phyloP scores from a whole-genome alignment of 2,797 vertebrate genomes.

The Eleutherodactylus coqui region DNA sequence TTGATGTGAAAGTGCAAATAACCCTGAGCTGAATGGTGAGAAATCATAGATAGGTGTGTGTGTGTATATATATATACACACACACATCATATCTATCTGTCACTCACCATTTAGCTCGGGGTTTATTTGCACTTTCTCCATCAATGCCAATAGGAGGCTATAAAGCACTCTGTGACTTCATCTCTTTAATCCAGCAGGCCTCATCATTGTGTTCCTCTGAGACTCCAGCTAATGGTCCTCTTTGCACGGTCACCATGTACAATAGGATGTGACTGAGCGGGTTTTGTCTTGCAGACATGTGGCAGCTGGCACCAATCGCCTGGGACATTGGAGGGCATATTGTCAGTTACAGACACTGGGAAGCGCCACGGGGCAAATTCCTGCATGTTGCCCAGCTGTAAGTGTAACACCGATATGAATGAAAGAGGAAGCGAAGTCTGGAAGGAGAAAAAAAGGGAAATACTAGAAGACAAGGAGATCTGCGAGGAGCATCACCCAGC shows the following conservation, averaged over 20 bases:
- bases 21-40: no score
- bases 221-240: neutral
- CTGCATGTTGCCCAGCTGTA: conserved; percentile 57
- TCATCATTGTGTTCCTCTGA: neutral
- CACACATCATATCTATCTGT: no score
- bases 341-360: conserved; percentile 45
- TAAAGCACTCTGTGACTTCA: no score
- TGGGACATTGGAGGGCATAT: conserved; percentile 35
- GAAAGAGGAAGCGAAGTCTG: neutral
- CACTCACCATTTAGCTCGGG: no score
- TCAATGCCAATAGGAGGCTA: neutral
- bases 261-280: conserved; percentile 29
- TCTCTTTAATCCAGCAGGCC: neutral
- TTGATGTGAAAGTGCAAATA: no score
- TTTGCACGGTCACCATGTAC: neutral
- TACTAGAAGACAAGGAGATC: neutral
- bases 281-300: conserved; percentile 24
- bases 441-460: neutral
- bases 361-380: conserved; percentile 59
- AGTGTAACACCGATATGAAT: conserved; percentile 22
- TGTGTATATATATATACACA: no score
- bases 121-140: neutral
- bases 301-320: conserved; percentile 55
- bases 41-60: no score
- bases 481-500: neutral